Evolutionary conservation across 2,888 invertebrate genomes (phyloP).

Genomic region (Lobophora halterata): DNA sequence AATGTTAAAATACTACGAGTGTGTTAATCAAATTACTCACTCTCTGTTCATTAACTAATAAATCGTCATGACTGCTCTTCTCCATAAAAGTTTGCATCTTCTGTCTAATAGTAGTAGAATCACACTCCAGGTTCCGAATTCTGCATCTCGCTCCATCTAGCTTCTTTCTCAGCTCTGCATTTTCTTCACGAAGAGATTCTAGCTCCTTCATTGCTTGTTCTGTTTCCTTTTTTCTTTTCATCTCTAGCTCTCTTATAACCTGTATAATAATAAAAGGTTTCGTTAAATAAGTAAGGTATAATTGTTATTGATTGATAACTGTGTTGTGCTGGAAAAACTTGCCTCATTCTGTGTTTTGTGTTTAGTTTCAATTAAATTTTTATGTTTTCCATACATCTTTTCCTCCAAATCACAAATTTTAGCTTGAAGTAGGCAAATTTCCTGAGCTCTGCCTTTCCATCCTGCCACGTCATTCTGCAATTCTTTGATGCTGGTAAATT

Average conservation of each 20-base stretch:
- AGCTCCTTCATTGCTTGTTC: constrained; percentile 83
- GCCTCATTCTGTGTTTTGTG: constrained; percentile 24
- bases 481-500: constrained; percentile 82
- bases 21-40: constrained; percentile 48
- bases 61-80: constrained; percentile 83
- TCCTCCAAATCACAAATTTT: constrained; percentile 84
- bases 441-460: constrained; percentile 90
- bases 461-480: constrained; percentile 79
- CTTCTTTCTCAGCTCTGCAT: constrained; percentile 82
- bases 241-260: constrained; percentile 77
- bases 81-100: constrained; percentile 82
- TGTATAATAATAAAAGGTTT: no score
- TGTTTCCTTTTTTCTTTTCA: constrained; percentile 77
- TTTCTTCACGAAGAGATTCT: constrained; percentile 71
- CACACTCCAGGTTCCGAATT: constrained; percentile 84
- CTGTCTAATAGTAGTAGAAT: constrained; percentile 78
- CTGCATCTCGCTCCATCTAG: constrained; percentile 85
- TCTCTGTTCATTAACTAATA: constrained; percentile 82
- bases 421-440: constrained; percentile 85
- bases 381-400: constrained; percentile 75
- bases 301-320: no score
- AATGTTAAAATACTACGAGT: no score
- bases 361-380: constrained; percentile 49
- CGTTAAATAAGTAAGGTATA: constrained; percentile 7
- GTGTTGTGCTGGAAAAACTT: neutral